These are phyloP conservation scores for Halictus rubicundus DNA, from an alignment of 1,140 invertebrate genomes.

Conservation along the genomic window DNA sequence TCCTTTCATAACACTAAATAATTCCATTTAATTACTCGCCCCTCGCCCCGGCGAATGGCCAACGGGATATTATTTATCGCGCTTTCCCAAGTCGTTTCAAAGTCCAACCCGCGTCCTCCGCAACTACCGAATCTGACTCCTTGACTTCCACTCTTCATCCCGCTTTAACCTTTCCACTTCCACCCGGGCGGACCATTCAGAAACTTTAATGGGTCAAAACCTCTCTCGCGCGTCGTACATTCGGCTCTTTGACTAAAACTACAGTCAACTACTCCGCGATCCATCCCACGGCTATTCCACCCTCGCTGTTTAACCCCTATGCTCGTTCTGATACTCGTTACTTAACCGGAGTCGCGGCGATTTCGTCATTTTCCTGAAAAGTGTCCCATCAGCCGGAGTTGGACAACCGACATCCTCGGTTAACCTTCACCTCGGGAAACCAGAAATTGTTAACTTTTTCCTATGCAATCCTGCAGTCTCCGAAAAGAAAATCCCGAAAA, in stretches of 20 bases:
- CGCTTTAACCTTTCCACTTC: constrained; percentile 24
- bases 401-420: too few relatives aligned
- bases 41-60: constrained; percentile 61
- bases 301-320: too few relatives aligned
- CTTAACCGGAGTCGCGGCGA: too few relatives aligned
- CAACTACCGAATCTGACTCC: constrained; percentile 33
- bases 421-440: too few relatives aligned
- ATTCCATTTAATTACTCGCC: constrained; percentile 70
- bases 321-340: too few relatives aligned
- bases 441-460: too few relatives aligned
- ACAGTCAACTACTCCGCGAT: constrained; percentile 2
- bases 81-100: constrained; percentile 59
- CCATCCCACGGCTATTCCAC: constrained; percentile 1
- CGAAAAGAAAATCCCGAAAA: too few relatives aligned
- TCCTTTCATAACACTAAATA: constrained; percentile 68
- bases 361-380: too few relatives aligned
- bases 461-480: too few relatives aligned
- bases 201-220: constrained; percentile 63
- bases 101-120: constrained; percentile 28
- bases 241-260: constrained; percentile 3
- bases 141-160: constrained; percentile 15
- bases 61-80: constrained; percentile 68
- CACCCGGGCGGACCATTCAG: constrained; percentile 20
- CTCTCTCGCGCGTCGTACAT: not conserved
- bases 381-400: too few relatives aligned